These are phyloP conservation scores for Philhelius pedissequus DNA, from an alignment of 2,888 invertebrate genomes.

Conservation along the genomic window DNA sequence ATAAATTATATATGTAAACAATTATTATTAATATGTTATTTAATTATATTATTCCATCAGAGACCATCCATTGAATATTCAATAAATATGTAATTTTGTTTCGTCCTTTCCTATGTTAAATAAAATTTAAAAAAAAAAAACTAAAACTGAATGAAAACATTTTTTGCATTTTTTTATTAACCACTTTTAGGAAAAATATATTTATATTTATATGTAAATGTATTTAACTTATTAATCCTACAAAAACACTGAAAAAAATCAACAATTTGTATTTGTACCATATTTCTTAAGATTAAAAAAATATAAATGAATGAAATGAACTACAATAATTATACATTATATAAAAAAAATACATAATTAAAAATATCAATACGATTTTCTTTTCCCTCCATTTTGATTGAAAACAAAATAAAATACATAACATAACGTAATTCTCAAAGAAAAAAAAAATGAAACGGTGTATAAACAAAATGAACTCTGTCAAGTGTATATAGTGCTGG, in stretches of 20 bases:
- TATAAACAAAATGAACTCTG: background rate
- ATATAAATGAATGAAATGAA: conserved; percentile 63
- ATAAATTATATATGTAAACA: conserved; percentile 67
- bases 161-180: conserved; percentile 68
- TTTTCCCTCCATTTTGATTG: conserved; percentile 62
- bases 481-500: conserved; percentile 3
- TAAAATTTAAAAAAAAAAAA: conserved; percentile 70
- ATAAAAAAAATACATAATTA: conserved; percentile 63
- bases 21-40: conserved; percentile 61
- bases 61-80: conserved; percentile 42
- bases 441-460: background rate
- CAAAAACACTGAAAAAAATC: conserved; percentile 57
- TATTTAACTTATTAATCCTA: conserved; percentile 55
- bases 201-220: conserved; percentile 55
- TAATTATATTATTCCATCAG: conserved; percentile 59
- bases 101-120: conserved; percentile 70
- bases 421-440: background rate
- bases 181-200: conserved; percentile 61
- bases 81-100: conserved; percentile 59
- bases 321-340: conserved; percentile 61
- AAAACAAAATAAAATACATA: conserved; percentile 13
- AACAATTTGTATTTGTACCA: conserved; percentile 58
- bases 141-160: conserved; percentile 31
- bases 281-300: conserved; percentile 46
- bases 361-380: conserved; percentile 49